Evolutionary conservation across 2,797 vertebrate species (phyloP).

Genomic region (Pogonophryne albipinna): DNA sequence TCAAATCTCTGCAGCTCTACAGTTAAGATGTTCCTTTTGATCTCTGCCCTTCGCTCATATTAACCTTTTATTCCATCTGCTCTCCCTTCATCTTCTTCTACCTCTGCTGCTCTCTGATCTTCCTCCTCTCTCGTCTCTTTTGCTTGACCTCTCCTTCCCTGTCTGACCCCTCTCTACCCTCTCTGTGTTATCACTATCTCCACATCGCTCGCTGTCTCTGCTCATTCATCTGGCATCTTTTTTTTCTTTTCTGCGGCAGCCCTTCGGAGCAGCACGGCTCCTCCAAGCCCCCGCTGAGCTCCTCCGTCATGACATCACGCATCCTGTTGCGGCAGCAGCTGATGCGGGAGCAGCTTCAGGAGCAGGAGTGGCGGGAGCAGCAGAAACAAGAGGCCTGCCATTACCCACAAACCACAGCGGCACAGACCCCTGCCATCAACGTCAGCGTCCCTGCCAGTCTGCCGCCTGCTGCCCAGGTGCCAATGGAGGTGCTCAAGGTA

Average conservation of each 20-base stretch:
- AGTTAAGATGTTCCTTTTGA: conserved; percentile 44
- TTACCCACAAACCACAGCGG: conserved; percentile 89
- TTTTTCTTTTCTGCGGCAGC: conserved; percentile 78
- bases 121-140: conserved; percentile 35
- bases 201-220: conserved; percentile 1
- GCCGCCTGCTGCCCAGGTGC: conserved; percentile 91
- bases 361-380: conserved; percentile 96
- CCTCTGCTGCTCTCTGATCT: conserved; percentile 36
- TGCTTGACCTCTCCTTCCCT: conserved; percentile 61
- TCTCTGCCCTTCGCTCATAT: conserved; percentile 30
- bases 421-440: conserved; percentile 96
- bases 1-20: not conserved
- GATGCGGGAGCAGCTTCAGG: conserved; percentile 99
- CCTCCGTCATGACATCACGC: conserved; percentile 95
- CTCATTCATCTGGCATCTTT: conserved; percentile 34
- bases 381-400: conserved; percentile 90
- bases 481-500: conserved; percentile 99
- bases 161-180: conserved; percentile 54
- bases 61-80: conserved; percentile 39
- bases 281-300: conserved; percentile 95
- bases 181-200: conserved; percentile 28
- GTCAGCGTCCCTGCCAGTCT: conserved; percentile 88
- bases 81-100: conserved; percentile 36
- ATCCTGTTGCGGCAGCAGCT: conserved; percentile 98
- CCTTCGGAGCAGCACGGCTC: conserved; percentile 92